A percentile compares a stretch with the other conserved stretches of the same genome.
These are phyloP conservation scores for Brachypodius melanocephalos DNA, from an alignment of 2,113 vertebrate genomes.

Conservation along the genomic window DNA sequence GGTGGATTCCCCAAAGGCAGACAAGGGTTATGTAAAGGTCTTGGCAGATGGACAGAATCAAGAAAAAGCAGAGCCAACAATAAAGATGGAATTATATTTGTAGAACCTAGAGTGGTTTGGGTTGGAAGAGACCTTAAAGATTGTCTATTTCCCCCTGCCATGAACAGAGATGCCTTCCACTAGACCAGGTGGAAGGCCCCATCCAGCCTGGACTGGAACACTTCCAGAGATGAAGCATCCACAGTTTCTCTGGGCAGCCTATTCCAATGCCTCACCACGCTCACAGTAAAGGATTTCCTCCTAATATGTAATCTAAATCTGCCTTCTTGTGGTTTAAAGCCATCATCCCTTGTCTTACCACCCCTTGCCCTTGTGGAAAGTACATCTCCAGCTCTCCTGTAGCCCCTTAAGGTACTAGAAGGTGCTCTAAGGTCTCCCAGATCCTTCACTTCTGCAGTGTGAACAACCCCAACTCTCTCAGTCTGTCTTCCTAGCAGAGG, in stretches of 20 bases:
- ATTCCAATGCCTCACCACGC: rapidly evolving
- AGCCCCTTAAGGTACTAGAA: background rate
- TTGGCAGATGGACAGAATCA: background rate
- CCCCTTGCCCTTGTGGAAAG: background rate
- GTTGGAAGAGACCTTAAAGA: background rate
- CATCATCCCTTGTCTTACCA: background rate
- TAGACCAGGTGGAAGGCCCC: background rate
- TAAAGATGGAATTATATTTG: background rate
- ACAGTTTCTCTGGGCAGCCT: background rate
- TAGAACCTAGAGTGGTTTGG: background rate
- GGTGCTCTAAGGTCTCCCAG: background rate
- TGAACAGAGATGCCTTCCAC: background rate
- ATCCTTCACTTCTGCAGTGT: background rate
- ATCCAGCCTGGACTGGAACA: background rate
- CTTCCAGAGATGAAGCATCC: background rate
- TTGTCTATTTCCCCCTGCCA: background rate
- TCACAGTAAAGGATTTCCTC: background rate
- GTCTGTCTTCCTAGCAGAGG: background rate
- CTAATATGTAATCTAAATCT: background rate
- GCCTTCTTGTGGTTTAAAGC: background rate
- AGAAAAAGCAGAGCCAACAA: background rate
- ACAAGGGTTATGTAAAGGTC: rapidly evolving
- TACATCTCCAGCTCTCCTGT: background rate
- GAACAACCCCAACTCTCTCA: background rate
- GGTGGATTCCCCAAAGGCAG: background rate